Evolutionary conservation across 2,797 vertebrate genomes (phyloP), one percentile per base, ranked within the genome.

Genomic region (Amblyraja radiata): DNA sequence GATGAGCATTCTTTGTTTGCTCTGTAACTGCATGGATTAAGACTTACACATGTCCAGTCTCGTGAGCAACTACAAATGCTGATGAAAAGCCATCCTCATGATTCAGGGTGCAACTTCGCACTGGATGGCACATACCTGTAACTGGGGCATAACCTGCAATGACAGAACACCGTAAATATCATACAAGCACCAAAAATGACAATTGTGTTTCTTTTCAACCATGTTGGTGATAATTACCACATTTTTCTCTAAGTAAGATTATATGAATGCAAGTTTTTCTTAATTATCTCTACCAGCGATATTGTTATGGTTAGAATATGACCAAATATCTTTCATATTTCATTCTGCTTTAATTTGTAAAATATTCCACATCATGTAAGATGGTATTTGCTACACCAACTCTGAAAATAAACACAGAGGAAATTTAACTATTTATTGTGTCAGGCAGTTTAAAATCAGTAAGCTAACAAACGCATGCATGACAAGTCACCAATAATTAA

Each of bases 21-120:
- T 54, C 39, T 92, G 25, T 68, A 74, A 92, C 71, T 5, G 1
- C 28, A 46, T 36, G n/a, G 14, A 65, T 54, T 25, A 93, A 28
- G 95, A 98, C 99, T 99, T 96, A 99, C 99, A 99, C 98, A 0
- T 99, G 99, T 94, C 99, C 99, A 0, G 99, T 99, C 96, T 99
- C 99, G 21, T 99, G 99, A 63, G 99, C 99, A 94, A 99, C 98
- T 94, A 99, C 99, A 93, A 99, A 99, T 0, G 99, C 99, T 0
- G 99, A 99, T 61, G 99, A 99, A 96, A 99, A 99, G 5, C 99
- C 99, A 32, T 99, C 99, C 94, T 99, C 99, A 0, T 99, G 98
- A 96, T 99, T 99, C 94, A 99, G 96, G 94, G 99, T 99, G 95
- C 99, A 99, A 95, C 99, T 99, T 94, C 99, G 97, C 83, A 99